A percentile compares a stretch with the other conserved stretches of the same genome.
Evolutionary conservation across 2,113 vertebrate genomes (phyloP).

Genomic region (Morphnarchus princeps): DNA sequence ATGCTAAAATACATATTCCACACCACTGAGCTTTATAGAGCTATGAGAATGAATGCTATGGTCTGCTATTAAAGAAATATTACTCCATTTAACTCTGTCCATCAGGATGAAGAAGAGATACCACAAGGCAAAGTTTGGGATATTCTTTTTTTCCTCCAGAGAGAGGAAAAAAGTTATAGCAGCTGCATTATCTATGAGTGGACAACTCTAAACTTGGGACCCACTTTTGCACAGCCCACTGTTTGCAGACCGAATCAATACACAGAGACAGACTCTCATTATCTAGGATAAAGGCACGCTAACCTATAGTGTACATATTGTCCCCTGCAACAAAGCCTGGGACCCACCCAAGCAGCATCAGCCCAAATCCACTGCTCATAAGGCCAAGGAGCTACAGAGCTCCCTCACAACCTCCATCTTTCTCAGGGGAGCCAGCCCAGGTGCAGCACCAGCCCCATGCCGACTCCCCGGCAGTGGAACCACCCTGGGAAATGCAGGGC

Average conservation of each 20-base stretch:
- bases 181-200: neutral
- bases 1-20: neutral
- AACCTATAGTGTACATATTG: neutral
- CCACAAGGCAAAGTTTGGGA: neutral
- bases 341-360: neutral
- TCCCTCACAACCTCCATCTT: neutral
- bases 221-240: neutral
- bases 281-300: neutral
- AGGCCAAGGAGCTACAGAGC: neutral
- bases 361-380: neutral
- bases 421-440: fast-evolving
- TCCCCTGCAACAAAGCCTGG: neutral
- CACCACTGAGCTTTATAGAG: neutral
- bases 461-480: neutral
- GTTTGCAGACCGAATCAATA: neutral
- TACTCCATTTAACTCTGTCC: neutral
- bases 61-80: neutral
- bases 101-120: neutral
- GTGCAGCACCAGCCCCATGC: neutral
- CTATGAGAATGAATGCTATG: neutral
- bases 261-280: neutral
- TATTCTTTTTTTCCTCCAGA: neutral
- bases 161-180: neutral
- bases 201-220: neutral
- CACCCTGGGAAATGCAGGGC: neutral